Base-by-base conservation (phyloP, 2,888 invertebrate genomes). In the Agapostemon virescens region DNA sequence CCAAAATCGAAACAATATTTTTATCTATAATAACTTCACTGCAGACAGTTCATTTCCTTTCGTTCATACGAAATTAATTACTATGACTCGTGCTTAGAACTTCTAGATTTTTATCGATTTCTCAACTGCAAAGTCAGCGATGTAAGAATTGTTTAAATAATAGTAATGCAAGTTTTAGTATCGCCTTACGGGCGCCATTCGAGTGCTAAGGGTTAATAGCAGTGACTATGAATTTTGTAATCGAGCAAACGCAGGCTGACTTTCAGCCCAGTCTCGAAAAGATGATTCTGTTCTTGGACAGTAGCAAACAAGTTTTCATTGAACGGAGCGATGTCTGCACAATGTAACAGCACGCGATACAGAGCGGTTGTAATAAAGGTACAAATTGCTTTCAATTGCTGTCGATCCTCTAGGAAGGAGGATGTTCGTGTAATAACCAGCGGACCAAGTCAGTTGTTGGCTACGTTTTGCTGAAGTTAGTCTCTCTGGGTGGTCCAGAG, bases 401-500 rank as follows among this genome's bases (percentile, higher is more conserved):
- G 36, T 49, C 30, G 40, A 38, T 52, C 73, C 26, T 30, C n/a
- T n/a, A 15, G 20, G 30, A 58, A 76, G 73, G 26, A 52, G 63
- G 13, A n/a, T 15, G 11, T 70, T 63, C 67, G 69, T 79, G 68
- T 84, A 86, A 86, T 86, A 86, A 82, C 69, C 70, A 58, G 68
- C 67, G 77, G 78, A 67, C 61, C 69, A 64, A 73, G 68, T 72
- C 85, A 81, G 80, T 76, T 80, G 74, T 85, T 69, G 77, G 74
- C 74, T 82, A 83, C 81, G 82, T 86, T 85, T 84, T 84, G 78
- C 84, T 81, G 82, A 67, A 77, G 81, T 79, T 85, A 82, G 70
- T 76, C 85, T 67, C 77, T 79, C 74, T 86, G 85, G 85, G 85
- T 86, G 85, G 85, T 76, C 85, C 80, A 81, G 77, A 86, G 82